A percentile compares a stretch with the other conserved stretches of the same genome.
Conservation (phyloP, 2,888 invertebrate genomes). For the Pegoplata infirma region DNA sequence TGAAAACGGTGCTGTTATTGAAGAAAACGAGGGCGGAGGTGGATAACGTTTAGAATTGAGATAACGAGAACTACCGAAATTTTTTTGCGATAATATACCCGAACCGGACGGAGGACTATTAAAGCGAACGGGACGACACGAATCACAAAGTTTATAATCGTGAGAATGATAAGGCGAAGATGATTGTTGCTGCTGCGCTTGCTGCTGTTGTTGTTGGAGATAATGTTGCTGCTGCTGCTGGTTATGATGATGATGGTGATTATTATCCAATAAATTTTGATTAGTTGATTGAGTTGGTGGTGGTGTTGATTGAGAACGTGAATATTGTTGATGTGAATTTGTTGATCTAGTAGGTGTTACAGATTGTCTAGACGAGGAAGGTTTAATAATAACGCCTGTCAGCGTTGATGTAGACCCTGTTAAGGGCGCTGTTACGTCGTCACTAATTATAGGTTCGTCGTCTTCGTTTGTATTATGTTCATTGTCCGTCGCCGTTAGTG, state of each 20-base stretch:
- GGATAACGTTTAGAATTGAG: constrained; percentile 67
- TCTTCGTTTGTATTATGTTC: constrained; percentile 46
- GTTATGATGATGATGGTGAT: constrained; percentile 16
- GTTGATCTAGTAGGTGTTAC: constrained; percentile 11
- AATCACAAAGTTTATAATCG: constrained; percentile 76
- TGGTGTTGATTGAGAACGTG: constrained; percentile 42
- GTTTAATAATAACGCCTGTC: constrained; percentile 57
- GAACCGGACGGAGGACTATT: constrained; percentile 65
- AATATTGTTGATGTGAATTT: constrained; percentile 49
- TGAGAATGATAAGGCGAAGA: constrained; percentile 66
- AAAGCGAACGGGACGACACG: constrained; percentile 74
- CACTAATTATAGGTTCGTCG: constrained; percentile 65
- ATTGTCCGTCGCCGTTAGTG: constrained; percentile 39
- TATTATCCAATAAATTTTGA: constrained; percentile 46
- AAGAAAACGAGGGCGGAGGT: constrained; percentile 67
- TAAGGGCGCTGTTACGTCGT: constrained; percentile 63
- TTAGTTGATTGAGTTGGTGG: constrained; percentile 41
- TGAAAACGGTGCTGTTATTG: constrained; percentile 57
- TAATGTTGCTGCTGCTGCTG: constrained; percentile 8
- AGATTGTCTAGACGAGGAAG: constrained; percentile 45
- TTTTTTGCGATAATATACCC: constrained; percentile 62
- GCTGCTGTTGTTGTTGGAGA: constrained; percentile 22
- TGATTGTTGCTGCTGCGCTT: constrained; percentile 25
- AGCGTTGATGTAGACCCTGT: constrained; percentile 56
- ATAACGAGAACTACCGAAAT: constrained; percentile 65